Conservation (phyloP, 2,113 vertebrate species). For the Neotragus pygmaeus region DNA sequence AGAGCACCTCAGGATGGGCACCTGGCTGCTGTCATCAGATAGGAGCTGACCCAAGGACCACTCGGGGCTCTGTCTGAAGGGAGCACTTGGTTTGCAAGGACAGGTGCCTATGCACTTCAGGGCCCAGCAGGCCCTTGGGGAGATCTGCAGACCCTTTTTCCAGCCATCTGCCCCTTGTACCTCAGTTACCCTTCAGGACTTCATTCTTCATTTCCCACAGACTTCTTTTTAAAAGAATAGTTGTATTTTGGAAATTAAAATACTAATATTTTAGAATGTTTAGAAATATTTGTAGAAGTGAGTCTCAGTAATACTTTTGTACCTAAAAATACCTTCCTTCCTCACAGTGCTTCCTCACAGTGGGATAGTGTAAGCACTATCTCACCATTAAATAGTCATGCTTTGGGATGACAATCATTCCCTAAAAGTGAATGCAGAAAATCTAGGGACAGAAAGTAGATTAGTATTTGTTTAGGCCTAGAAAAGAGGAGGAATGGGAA, state of each 20-base stretch:
- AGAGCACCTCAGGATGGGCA: background rate
- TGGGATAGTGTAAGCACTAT: background rate
- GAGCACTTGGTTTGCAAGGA: background rate
- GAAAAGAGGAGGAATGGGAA: background rate
- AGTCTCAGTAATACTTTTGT: background rate
- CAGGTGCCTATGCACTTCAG: no score
- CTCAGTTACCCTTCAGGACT: background rate
- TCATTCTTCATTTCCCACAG: background rate
- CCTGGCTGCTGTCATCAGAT: background rate
- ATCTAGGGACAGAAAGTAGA: background rate
- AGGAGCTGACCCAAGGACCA: background rate
- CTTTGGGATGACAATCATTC: background rate
- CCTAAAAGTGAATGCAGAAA: background rate
- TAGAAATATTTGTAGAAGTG: constrained; percentile 1
- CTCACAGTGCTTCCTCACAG: background rate
- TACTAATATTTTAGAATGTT: constrained; percentile 14
- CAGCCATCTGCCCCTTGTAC: background rate
- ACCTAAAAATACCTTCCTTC: background rate
- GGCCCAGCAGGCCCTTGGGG: background rate
- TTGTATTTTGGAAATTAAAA: background rate
- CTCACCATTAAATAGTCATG: background rate
- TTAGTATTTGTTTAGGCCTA: background rate
- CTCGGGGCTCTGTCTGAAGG: background rate
- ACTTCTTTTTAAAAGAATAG: background rate
- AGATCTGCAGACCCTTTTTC: background rate